Evolutionary conservation across 2,888 invertebrate genomes (phyloP).

Genomic region (Paralinhomoeus sp.): DNA sequence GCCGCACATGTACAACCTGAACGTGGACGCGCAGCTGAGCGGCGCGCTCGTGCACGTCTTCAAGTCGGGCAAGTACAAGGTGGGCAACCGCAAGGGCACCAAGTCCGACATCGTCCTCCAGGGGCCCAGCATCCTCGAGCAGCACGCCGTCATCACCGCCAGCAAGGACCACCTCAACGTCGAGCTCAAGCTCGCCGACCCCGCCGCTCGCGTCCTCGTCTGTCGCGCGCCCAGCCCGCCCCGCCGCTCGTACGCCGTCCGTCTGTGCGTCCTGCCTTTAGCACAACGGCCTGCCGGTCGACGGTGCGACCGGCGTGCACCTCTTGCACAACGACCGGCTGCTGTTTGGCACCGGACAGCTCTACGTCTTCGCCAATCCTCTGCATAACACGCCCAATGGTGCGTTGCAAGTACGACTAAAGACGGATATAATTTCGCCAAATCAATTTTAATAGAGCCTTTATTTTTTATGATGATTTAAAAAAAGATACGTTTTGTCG

Average conservation of each 20-base stretch:
- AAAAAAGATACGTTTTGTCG: no score
- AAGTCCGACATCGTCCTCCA: constrained; percentile 26
- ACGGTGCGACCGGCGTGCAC: no score
- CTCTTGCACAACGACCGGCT: constrained; percentile 32
- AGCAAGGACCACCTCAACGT: not conserved
- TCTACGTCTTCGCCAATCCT: constrained; percentile 32
- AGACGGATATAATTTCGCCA: not conserved
- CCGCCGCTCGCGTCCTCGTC: constrained; percentile 20
- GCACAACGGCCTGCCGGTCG: no score
- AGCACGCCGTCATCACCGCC: constrained; percentile 1
- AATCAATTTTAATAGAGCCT: no score
- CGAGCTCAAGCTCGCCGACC: not conserved
- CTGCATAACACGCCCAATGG: constrained; percentile 20
- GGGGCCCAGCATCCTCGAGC: constrained; percentile 26
- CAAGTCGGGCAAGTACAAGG: constrained; percentile 22
- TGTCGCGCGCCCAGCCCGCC: constrained; percentile 28
- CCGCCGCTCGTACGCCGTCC: no score
- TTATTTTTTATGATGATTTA: no score
- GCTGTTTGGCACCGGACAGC: constrained; percentile 33
- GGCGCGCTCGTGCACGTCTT: constrained; percentile 31
- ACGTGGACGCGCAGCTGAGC: constrained; percentile 32
- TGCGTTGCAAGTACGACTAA: no score
- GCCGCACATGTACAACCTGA: constrained; percentile 33
- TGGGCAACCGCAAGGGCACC: constrained; percentile 27
- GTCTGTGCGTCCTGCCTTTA: no score